Conservation (phyloP, 1,140 invertebrate species). For the Oryzaephilus surinamensis region DNA sequence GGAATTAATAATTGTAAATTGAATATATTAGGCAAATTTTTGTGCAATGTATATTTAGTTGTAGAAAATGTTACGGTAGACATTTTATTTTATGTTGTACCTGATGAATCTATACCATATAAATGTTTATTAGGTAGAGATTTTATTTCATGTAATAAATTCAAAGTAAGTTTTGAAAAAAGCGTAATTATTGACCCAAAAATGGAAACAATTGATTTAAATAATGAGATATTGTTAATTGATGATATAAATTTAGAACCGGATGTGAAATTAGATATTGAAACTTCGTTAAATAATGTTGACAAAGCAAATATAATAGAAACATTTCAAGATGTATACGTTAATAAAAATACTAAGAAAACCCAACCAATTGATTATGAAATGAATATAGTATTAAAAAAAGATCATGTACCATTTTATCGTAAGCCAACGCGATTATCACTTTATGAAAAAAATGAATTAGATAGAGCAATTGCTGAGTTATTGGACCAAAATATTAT, state of each 20-base stretch:
- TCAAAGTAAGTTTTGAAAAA: constrained; percentile 1
- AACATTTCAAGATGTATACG: not conserved
- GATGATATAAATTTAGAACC: no score
- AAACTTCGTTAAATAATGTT: not conserved
- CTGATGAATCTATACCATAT: not conserved
- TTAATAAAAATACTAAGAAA: not conserved
- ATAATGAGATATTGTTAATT: not conserved
- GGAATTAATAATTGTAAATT: no score
- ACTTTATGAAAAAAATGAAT: constrained; percentile 18
- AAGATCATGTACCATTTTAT: constrained; percentile 21
- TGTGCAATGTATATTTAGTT: no score
- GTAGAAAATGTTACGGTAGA: no score
- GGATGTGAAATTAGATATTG: no score
- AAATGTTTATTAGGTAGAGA: constrained; percentile 1
- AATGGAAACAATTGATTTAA: not conserved
- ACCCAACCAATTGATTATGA: constrained; percentile 7
- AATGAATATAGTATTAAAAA: constrained; percentile 10
- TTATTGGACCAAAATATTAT: constrained; percentile 28
- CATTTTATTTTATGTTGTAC: no score
- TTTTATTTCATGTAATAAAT: not conserved
- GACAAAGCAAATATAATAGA: not conserved
- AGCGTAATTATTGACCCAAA: not conserved
- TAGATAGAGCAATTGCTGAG: constrained; percentile 26
- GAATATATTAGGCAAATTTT: no score
- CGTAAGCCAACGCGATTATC: constrained; percentile 26